Evolutionary conservation across 2,113 vertebrate genomes (phyloP).

Genomic region (Bostrychus sinensis): DNA sequence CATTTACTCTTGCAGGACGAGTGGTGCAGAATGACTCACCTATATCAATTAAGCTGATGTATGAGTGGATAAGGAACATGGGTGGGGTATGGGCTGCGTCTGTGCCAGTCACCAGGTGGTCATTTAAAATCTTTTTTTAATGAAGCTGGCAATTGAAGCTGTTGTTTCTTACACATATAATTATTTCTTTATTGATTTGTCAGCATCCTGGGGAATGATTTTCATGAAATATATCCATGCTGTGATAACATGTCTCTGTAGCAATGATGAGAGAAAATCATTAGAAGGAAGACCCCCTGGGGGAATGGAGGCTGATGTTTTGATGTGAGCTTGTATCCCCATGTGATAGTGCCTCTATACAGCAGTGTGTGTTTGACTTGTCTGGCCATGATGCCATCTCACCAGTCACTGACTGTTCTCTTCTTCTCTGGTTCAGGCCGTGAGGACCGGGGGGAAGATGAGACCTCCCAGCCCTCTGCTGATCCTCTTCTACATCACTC

Average conservation of each 20-base stretch:
- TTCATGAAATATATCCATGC: conserved; percentile 57
- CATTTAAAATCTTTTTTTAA: conserved; percentile 64
- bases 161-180: conserved; percentile 69
- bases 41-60: conserved; percentile 67
- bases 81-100: conserved; percentile 30
- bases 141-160: conserved; percentile 52
- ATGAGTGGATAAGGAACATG: conserved; percentile 47
- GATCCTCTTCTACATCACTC: conserved; percentile 74
- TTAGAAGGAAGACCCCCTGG: conserved; percentile 45
- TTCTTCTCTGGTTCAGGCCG: conserved; percentile 48
- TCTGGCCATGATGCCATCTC: conserved; percentile 33
- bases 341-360: conserved; percentile 1
- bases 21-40: conserved; percentile 51
- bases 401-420: conserved; percentile 50
- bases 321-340: conserved; percentile 17
- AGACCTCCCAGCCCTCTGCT: conserved; percentile 77
- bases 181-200: conserved; percentile 73
- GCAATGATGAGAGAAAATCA: conserved; percentile 57
- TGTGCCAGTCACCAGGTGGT: conserved; percentile 47
- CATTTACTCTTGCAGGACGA: conserved; percentile 60
- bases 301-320: conserved; percentile 34
- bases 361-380: conserved; percentile 1
- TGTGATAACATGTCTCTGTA: conserved; percentile 59
- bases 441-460: conserved; percentile 76
- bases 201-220: conserved; percentile 63